These are phyloP conservation scores for Drosophila saltans DNA, from an alignment of 1,140 invertebrate species.

Conservation along the genomic window DNA sequence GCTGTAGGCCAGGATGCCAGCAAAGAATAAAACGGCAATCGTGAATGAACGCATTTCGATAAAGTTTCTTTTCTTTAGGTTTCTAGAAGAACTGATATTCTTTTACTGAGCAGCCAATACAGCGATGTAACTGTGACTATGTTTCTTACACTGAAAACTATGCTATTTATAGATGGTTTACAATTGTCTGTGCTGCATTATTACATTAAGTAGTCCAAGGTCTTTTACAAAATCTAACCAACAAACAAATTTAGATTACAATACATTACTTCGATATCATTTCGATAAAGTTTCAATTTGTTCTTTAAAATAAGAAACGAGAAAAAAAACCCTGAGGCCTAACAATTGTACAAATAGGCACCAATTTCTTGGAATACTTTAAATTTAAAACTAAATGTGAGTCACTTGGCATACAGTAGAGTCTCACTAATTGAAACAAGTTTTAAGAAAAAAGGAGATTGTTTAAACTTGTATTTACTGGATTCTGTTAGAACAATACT, in stretches of 20 bases:
- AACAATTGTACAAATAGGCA: slow-evolving; percentile 20
- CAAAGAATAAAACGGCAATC: slow-evolving; percentile 34
- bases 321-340: not conserved
- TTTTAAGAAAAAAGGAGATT: too few relatives aligned
- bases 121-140: slow-evolving; percentile 36
- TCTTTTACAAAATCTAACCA: slow-evolving; percentile 10
- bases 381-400: slow-evolving; percentile 2
- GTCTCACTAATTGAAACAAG: not conserved
- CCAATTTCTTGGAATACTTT: not conserved
- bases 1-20: slow-evolving; percentile 34
- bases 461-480: too few relatives aligned
- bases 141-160: not conserved
- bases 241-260: not conserved
- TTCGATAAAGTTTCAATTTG: not conserved
- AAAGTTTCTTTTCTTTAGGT: slow-evolving; percentile 1
- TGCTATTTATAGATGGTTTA: slow-evolving; percentile 41
- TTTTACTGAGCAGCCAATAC: slow-evolving; percentile 3
- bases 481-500: too few relatives aligned
- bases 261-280: not conserved
- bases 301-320: not conserved
- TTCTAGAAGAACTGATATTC: not conserved
- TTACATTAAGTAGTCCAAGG: slow-evolving; percentile 4
- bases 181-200: not conserved
- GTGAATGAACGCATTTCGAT: slow-evolving; percentile 36
- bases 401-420: not conserved